Evolutionary conservation across 1,140 invertebrate genomes (phyloP), one percentile per base, ranked within the genome.

Genomic region (Drosophila sucinea): DNA sequence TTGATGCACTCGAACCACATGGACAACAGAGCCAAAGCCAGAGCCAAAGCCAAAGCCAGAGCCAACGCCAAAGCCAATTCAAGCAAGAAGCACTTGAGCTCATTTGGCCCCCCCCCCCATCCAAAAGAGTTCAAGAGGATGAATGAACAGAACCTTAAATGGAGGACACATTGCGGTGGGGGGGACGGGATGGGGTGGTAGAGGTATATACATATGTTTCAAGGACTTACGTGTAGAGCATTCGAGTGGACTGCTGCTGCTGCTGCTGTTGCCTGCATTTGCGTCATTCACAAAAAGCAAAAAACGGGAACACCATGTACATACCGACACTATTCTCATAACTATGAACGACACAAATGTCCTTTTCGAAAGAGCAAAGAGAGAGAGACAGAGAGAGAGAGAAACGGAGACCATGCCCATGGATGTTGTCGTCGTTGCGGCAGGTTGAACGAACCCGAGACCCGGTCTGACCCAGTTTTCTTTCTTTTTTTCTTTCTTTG

Each of bases 371-470:
- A 4, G 35, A 44, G 11, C 40, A 41, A 4, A 41, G 11, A 41
- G n/a, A 17, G 41, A 40, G 10, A 23, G n/a, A 44, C n/a, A 17
- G 41, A 17, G 17, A 51, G 23, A 51, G 44, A 51, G 23, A 51
- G 7, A 17, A 2, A 23, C 0, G 7, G 6, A 23, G 17, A 6
- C 5, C 17, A 23, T 23, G 17, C 17, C n/a, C 23, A 8, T 47
- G 44, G 7, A 5, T 47, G 23, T 51, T 2, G n/a, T 44, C 41
- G 41, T 60, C 64, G 67, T 30, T 64, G 65, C 51, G 56, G 57
- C 35, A 70, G 57, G 84, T 79, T 89, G 70, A 87, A 87, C 66
- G 84, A 87, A 86, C 83, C 70, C 51, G 25, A 17, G 47, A 51
- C 35, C 41, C 47, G 57, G 77, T 44, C 55, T 87, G 84, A 87